A percentile compares a stretch with the other conserved stretches of the same genome.
phyloP scores from a whole-genome alignment of 2,113 vertebrate genomes.

The Piaya cayana region DNA sequence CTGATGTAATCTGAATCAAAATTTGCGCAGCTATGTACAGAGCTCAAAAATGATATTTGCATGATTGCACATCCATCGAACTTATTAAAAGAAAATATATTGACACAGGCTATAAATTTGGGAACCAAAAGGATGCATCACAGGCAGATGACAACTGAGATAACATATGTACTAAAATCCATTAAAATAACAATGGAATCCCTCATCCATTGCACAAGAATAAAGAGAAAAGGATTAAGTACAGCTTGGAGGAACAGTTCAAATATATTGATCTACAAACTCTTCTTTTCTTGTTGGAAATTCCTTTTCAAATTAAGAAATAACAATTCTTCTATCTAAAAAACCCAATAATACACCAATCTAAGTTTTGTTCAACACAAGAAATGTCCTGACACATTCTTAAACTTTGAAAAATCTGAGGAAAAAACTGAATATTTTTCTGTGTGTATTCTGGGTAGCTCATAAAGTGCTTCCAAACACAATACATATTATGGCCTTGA shows the following conservation, averaged over 20 bases:
- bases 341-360: too few species aligned
- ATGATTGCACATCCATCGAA: background rate
- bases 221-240: background rate
- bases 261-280: background rate
- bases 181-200: background rate
- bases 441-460: background rate
- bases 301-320: background rate
- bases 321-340: background rate
- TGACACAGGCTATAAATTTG: background rate
- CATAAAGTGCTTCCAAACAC: background rate
- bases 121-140: background rate
- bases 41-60: background rate
- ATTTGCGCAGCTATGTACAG: background rate
- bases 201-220: background rate
- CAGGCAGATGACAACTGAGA: background rate
- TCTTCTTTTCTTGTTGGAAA: background rate
- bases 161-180: background rate
- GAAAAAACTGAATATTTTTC: background rate
- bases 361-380: background rate
- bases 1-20: background rate
- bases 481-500: background rate
- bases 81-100: background rate
- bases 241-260: background rate
- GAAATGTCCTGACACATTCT: accelerated
- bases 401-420: background rate